Evolutionary conservation across 1,140 invertebrate genomes (phyloP), one percentile per base, ranked within the genome.

Genomic region (Eriocheir sinensis): DNA sequence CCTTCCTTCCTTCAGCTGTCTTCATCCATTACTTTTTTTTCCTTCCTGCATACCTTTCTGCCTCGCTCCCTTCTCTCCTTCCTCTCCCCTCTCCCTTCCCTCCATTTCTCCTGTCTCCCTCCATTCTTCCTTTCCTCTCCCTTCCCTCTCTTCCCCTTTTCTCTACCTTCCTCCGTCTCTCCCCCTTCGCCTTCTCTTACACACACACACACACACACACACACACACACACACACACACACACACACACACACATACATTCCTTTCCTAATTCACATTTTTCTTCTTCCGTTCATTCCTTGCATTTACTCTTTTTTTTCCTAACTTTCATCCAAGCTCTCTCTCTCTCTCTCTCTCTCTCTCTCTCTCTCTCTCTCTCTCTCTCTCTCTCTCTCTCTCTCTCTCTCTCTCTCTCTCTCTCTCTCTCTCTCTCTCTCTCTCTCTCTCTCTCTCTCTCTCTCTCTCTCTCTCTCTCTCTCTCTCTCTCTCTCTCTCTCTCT

Each of bases 141-240:
- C 88, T 48, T 89, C 36, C 44, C 40, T 89, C 88, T 89, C 88
- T 89, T 41, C 41, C 88, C n/a, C 88, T 53, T 53, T 53, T 0
- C 48, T 53, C 48, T 12, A 53, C 48, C 9, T 53, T 53, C 0
- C 30, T 12, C 30, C 36, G 1, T n/a, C n/a, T 72, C 60, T 72
- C n/a, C 60, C n/a, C n/a, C 60, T 72, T 72, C 12, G 8, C 80
- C 80, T 38, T n/a, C 85, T 88, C 85, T 88, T 38, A 2, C 21
- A n/a, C 83, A 86, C 34, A 21, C 21, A n/a, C 83, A 86, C 34
- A 21, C 60, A 72, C 60, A 72, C 60, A 72, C 60, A 72, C 60
- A 72, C 60, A 72, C 60, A 72, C 60, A 72, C 60, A 72, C 60
- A 72, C 60, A 72, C 60, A 72, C 60, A 72, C 60, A 72, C 60